These are phyloP conservation scores for Drosophila mojavensis DNA, from an alignment of 1,140 invertebrate genomes.

Conservation along the genomic window DNA sequence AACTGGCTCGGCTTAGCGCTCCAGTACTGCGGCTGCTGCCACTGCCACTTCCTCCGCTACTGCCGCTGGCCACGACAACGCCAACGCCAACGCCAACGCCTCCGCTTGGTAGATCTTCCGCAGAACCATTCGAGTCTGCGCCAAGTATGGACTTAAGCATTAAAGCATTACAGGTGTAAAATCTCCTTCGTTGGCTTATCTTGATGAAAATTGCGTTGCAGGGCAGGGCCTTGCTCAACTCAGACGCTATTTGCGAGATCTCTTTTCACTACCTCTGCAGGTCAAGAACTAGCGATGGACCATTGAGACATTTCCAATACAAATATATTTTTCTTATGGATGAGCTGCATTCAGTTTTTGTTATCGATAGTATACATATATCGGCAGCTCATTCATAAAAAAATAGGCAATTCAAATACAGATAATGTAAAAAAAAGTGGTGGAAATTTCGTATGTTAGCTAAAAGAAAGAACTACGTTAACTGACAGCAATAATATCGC, in stretches of 20 bases:
- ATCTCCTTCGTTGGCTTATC: conserved; percentile 63
- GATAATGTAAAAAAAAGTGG: neutral
- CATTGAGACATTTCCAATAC: neutral
- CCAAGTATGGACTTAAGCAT: conserved; percentile 82
- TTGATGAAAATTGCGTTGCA: conserved; percentile 38
- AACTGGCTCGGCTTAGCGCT: conserved; percentile 46
- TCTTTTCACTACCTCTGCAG: conserved; percentile 31
- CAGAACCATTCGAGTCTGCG: conserved; percentile 64
- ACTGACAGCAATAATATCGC: too few species aligned
- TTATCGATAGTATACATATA: neutral
- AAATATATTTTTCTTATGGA: neutral
- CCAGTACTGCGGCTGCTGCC: conserved; percentile 16
- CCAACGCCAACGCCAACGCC: conserved; percentile 62
- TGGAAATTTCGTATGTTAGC: too few species aligned
- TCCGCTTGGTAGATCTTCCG: conserved; percentile 55
- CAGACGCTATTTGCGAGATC: conserved; percentile 1
- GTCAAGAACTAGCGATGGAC: conserved; percentile 27
- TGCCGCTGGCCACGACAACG: conserved; percentile 49
- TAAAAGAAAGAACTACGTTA: too few species aligned
- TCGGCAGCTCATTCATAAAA: neutral
- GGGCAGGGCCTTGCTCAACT: conserved; percentile 30
- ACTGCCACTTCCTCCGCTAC: conserved; percentile 44
- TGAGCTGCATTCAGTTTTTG: too few species aligned
- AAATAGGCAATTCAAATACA: neutral
- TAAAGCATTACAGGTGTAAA: conserved; percentile 77